Evolutionary conservation across 2,797 vertebrate species (phyloP), one percentile per base, ranked within the genome.

Genomic region (Sternotherus odoratus): DNA sequence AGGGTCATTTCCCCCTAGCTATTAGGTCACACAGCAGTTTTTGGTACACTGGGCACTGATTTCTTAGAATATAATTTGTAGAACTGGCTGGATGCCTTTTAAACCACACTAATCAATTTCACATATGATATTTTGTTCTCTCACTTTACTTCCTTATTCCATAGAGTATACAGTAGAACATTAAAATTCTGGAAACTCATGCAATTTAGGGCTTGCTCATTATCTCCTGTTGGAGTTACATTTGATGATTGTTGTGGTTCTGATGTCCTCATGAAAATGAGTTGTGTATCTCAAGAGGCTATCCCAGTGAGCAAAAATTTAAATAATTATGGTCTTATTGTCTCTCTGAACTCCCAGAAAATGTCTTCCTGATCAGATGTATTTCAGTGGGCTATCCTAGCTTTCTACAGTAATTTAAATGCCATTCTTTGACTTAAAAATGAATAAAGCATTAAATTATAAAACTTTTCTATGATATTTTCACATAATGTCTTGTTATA

Each of bases 221-320:
- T 85, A 51, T 51, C 82, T 95, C 95, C n/a, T 66, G 17, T 95
- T 51, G 4, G 74, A 96, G 93, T 91, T 53, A 89, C 3, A 89
- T 90, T 92, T 95, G 90, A 81, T 60, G 92, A 85, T 82, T 90
- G 8, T 39, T 69, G 86, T 95, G 90, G 89, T 97, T 82, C 91
- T 90, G 46, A 77, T 92, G 82, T 83, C 89, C 88, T 92, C 49
- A 54, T 93, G 82, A 91, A 79, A 95, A 93, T 93, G 63, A 90
- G 74, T 63, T 63, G n/a, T 1, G 12, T 49, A 23, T 93, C 72
- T 90, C 33, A 77, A 50, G 77, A 95, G 48, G 72, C 77, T 90
- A 46, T 81, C 33, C 56, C 53, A 74, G 26, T 49, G 30, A 85
- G 57, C 60, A 85, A 81, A 91, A 90, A 95, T 74, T 81, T 95